Conservation (phyloP, 2,797 vertebrate species). For the Anguilla anguilla region DNA sequence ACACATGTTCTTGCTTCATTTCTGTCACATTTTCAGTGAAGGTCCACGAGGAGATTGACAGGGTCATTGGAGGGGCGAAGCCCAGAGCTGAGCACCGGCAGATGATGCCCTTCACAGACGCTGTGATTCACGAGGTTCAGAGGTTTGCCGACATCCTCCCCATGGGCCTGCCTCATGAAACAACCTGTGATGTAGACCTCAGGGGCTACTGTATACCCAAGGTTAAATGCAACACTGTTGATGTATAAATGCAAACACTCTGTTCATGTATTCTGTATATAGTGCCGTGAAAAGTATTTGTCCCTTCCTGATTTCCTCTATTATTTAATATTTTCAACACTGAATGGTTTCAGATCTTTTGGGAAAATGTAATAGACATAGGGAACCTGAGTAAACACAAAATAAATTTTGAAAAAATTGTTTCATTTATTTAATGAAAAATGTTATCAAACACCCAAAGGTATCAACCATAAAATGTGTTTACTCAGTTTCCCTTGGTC, state of each 20-base stretch:
- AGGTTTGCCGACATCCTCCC: slow-evolving; percentile 25
- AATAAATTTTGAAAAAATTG: too few species aligned
- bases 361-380: too few species aligned
- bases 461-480: too few species aligned
- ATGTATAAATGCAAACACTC: too few species aligned
- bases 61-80: background rate
- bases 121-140: slow-evolving; percentile 29
- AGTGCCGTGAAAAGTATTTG: background rate
- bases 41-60: slow-evolving; percentile 28
- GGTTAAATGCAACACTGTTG: background rate
- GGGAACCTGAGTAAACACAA: too few species aligned
- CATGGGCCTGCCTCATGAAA: slow-evolving; percentile 16
- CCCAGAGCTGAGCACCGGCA: background rate
- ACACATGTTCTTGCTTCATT: background rate
- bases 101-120: slow-evolving; percentile 16
- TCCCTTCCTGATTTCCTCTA: too few species aligned
- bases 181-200: background rate
- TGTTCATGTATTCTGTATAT: background rate
- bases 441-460: too few species aligned
- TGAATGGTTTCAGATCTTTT: too few species aligned
- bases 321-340: too few species aligned
- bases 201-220: slow-evolving; percentile 23
- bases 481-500: too few species aligned
- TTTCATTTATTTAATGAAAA: too few species aligned
- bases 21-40: background rate